Evolutionary conservation across 1,140 invertebrate species (phyloP).

Genomic region (Holcopasites calliopsidis): DNA sequence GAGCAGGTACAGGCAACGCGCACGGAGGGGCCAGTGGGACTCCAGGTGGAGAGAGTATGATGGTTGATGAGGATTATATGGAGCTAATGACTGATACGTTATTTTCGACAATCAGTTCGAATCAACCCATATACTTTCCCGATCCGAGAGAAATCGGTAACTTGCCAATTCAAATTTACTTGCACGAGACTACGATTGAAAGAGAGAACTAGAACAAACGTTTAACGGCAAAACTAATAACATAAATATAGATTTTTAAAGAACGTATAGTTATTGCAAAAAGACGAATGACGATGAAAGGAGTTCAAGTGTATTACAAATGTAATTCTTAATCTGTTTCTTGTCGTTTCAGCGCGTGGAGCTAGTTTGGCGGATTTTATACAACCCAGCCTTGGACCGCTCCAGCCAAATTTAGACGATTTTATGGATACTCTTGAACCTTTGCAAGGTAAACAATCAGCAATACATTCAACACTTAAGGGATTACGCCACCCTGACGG

Average conservation of each 20-base stretch:
- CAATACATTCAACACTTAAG: too few relatives aligned
- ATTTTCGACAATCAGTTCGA: conserved; percentile 91
- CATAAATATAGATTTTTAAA: too few relatives aligned
- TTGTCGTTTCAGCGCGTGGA: conserved; percentile 81
- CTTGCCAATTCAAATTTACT: conserved; percentile 48
- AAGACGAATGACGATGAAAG: too few relatives aligned
- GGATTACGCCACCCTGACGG: too few relatives aligned
- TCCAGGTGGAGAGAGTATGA: conserved; percentile 84
- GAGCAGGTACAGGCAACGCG: conserved; percentile 58
- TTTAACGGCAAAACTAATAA: neutral
- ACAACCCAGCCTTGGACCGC: conserved; percentile 96
- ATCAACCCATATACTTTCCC: conserved; percentile 97
- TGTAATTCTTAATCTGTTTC: conserved; percentile 40
- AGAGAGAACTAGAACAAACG: neutral
- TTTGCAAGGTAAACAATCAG: conserved; percentile 84
- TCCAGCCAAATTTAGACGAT: conserved; percentile 98
- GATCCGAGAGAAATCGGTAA: conserved; percentile 97
- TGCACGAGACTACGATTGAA: neutral
- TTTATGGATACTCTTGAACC: conserved; percentile 95
- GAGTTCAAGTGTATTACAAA: neutral
- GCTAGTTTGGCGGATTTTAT: conserved; percentile 95
- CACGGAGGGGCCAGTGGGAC: conserved; percentile 74
- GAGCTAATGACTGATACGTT: conserved; percentile 94
- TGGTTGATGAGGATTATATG: conserved; percentile 93
- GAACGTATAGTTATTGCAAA: too few relatives aligned